These are phyloP conservation scores for Phengaris arion DNA, from an alignment of 2,888 invertebrate genomes.

Conservation along the genomic window DNA sequence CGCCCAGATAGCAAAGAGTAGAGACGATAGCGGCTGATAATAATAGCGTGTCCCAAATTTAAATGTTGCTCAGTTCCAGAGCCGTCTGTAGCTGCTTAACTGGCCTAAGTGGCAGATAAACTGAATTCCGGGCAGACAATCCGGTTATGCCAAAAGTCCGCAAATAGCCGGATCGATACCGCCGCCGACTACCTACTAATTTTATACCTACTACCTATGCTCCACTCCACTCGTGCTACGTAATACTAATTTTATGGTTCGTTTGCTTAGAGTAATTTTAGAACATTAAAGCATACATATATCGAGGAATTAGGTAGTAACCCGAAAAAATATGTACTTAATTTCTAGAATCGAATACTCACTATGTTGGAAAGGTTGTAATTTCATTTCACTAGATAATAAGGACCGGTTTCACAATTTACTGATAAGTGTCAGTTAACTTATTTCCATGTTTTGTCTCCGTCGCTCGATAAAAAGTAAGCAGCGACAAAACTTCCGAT, in stretches of 20 bases:
- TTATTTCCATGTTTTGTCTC: too few species aligned
- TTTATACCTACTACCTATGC: conserved; percentile 27
- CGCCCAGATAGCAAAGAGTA: not conserved
- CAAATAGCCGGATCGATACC: conserved; percentile 68
- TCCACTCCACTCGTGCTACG: not conserved
- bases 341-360: too few species aligned
- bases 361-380: too few species aligned
- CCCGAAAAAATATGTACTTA: too few species aligned
- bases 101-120: conserved; percentile 18
- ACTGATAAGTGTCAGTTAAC: too few species aligned
- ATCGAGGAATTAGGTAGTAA: too few species aligned
- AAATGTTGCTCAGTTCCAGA: not conserved
- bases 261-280: not conserved
- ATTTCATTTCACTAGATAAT: too few species aligned
- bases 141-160: conserved; percentile 46
- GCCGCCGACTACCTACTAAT: conserved; percentile 38
- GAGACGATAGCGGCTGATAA: not conserved
- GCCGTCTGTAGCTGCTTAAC: not conserved
- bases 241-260: conserved; percentile 1
- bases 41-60: not conserved
- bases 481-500: too few species aligned
- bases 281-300: not conserved
- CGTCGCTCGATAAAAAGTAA: too few species aligned
- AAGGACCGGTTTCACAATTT: too few species aligned
- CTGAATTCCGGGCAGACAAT: conserved; percentile 32